Evolutionary conservation across 2,797 vertebrate species (phyloP), one percentile per base, ranked within the genome.

Genomic region (Acanthornis magna): DNA sequence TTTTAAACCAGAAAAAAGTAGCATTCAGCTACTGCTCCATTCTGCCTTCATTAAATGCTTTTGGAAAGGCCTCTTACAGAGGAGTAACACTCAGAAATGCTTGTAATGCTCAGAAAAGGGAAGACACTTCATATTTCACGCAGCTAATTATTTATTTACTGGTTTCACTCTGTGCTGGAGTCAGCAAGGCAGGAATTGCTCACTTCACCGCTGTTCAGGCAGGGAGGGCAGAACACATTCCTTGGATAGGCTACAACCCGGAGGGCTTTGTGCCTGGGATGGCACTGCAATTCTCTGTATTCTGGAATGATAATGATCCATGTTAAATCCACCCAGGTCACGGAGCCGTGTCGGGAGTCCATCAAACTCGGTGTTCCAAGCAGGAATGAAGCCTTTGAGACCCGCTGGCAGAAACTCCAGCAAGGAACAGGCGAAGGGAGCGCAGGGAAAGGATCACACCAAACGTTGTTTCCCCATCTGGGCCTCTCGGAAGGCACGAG

Each of bases 11-110:
- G 50, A 45, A 77, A 73, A 85, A 73, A 65, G 8, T 10, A 72
- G 30, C 29, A 55, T 92, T 89, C 72, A 62, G 51, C 70, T 62
- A 25, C n/a, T 62, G 18, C 43, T 68, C 47, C 78, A 82, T 48
- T 61, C 75, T 87, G 72, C 61, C 50, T 92, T 95, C 92, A 89
- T 92, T 91, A 89, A 93, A 85, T 72, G n/a, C 36, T 85, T 67
- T 75, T 58, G 38, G 54, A 91, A 94, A 94, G 25, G 45, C 27
- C 36, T 53, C 63, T 87, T 71, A 21, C 73, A 55, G 70, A 95
- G 75, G 47, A 87, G 36, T 10, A 88, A 70, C 74, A 66, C 50
- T 71, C 68, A 43, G 77, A 80, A 89, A 75, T n/a, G 13, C 34
- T 83, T 34, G 62, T 53, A 54, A 27, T 45, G 48, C 53, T 88